A percentile compares a stretch with the other conserved stretches of the same genome.
Evolutionary conservation across 2,888 invertebrate species (phyloP).

Genomic region (Spialia ferax): DNA sequence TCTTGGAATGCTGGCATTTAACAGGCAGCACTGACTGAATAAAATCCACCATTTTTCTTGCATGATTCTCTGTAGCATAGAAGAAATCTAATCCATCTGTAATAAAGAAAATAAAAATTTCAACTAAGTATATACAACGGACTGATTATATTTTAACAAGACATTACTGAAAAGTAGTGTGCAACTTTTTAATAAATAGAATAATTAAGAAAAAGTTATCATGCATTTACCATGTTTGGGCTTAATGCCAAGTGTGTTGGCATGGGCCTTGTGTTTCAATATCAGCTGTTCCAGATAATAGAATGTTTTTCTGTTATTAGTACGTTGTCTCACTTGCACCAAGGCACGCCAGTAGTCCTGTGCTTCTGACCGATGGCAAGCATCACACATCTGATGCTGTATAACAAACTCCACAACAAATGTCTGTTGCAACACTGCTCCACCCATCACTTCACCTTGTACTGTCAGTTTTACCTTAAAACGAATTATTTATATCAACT

Average conservation of each 20-base stretch:
- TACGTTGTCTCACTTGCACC: slow-evolving; percentile 95
- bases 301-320: slow-evolving; percentile 98
- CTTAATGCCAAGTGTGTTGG: slow-evolving; percentile 95
- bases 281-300: slow-evolving; percentile 99
- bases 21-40: slow-evolving; percentile 95
- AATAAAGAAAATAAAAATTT: slow-evolving; percentile 51
- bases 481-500: slow-evolving; percentile 41
- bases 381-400: slow-evolving; percentile 98
- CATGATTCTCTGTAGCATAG: slow-evolving; percentile 95
- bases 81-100: slow-evolving; percentile 98
- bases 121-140: neutral
- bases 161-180: neutral
- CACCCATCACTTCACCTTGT: slow-evolving; percentile 97
- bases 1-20: slow-evolving; percentile 96
- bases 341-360: slow-evolving; percentile 99
- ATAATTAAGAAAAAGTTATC: neutral
- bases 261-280: slow-evolving; percentile 97
- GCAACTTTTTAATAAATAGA: neutral
- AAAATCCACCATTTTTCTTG: slow-evolving; percentile 98
- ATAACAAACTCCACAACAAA: slow-evolving; percentile 98
- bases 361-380: slow-evolving; percentile 98
- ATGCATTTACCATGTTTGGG: slow-evolving; percentile 89
- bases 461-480: slow-evolving; percentile 94
- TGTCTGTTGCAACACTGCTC: slow-evolving; percentile 96
- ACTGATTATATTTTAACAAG: no score